Evolutionary conservation across 1,140 invertebrate species (phyloP).

Genomic region (Polyergus mexicanus): DNA sequence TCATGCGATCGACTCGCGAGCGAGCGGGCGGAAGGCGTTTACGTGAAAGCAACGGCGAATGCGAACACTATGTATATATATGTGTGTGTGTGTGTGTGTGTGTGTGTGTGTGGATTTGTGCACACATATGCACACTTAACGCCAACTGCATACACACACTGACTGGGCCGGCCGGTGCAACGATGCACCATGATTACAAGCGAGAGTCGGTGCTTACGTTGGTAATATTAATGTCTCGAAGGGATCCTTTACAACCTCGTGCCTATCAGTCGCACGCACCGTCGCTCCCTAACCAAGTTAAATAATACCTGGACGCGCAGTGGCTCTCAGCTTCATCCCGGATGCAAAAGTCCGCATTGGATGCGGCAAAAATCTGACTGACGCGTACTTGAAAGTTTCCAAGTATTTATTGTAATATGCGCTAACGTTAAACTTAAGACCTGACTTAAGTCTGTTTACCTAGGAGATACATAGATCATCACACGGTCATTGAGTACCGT

Average conservation of each 20-base stretch:
- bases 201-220: conserved; percentile 78
- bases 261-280: conserved; percentile 81
- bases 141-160: conserved; percentile 46
- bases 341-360: neutral
- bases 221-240: conserved; percentile 82
- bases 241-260: conserved; percentile 82
- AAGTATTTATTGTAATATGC: neutral
- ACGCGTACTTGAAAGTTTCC: neutral
- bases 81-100: too few species aligned
- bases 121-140: conserved; percentile 36
- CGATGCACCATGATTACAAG: conserved; percentile 79
- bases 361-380: neutral
- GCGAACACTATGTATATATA: neutral
- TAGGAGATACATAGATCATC: neutral
- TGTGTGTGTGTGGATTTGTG: too few species aligned
- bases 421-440: neutral
- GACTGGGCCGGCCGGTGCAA: conserved; percentile 60
- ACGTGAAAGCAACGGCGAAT: conserved; percentile 49
- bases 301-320: conserved; percentile 79
- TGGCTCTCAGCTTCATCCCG: conserved; percentile 66
- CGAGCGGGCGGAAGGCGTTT: conserved; percentile 11
- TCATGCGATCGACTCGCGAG: conserved; percentile 55
- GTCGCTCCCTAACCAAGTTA: conserved; percentile 81
- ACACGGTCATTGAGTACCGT: neutral
- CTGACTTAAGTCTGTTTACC: neutral